These are phyloP conservation scores for Macroramphosus scolopax DNA, from an alignment of 2,797 vertebrate species.

Conservation along the genomic window DNA sequence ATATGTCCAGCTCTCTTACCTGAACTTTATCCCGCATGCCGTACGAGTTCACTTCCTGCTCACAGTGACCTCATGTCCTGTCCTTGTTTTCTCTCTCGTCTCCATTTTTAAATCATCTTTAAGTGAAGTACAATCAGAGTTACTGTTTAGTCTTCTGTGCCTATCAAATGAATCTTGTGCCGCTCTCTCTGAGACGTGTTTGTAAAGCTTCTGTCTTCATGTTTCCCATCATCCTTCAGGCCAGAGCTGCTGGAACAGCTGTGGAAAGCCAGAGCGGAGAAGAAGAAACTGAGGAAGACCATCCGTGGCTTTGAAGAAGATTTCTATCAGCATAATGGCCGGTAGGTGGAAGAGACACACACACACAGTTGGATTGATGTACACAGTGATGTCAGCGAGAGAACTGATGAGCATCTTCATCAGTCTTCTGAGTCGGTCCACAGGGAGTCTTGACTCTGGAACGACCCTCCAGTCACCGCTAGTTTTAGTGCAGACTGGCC, in stretches of 20 bases:
- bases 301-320: constrained; percentile 93
- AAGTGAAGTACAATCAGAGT: too few species aligned
- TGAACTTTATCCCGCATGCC: constrained; percentile 8
- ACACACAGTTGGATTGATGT: background rate
- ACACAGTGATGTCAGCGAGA: too few species aligned
- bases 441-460: too few species aligned
- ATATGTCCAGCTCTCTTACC: constrained; percentile 8
- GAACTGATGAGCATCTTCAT: too few species aligned
- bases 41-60: constrained; percentile 20
- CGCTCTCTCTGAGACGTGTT: background rate
- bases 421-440: too few species aligned
- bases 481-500: too few species aligned
- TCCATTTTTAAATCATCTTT: too few species aligned
- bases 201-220: background rate
- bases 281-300: constrained; percentile 93
- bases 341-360: constrained; percentile 73
- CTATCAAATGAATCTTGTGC: too few species aligned
- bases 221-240: constrained; percentile 73
- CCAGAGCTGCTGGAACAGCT: constrained; percentile 97
- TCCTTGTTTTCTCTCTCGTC: background rate
- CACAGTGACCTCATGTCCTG: constrained; percentile 1
- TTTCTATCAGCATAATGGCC: constrained; percentile 96
- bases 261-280: constrained; percentile 96
- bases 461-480: too few species aligned
- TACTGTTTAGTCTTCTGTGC: too few species aligned